phyloP scores from a whole-genome alignment of 1,140 invertebrate genomes.

The Telenomus remus region DNA sequence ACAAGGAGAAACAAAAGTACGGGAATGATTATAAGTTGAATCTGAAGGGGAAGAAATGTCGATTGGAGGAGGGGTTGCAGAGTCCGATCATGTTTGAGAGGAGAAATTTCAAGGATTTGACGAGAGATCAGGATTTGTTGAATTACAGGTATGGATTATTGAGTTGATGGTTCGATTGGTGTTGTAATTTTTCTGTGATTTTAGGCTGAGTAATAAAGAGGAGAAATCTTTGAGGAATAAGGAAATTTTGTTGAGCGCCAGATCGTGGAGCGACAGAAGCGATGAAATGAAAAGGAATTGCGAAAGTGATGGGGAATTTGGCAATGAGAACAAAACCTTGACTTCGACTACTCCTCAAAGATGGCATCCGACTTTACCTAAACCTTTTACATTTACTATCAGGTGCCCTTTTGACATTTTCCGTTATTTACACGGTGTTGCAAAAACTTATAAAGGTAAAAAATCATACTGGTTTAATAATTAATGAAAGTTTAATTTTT shows the following conservation, averaged over 20 bases:
- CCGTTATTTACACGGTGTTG: too few relatives aligned
- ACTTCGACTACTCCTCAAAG: constrained; percentile 65
- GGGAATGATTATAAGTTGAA: constrained; percentile 56
- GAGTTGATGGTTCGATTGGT: neutral
- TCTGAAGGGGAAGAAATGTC: constrained; percentile 69
- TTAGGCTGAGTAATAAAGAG: constrained; percentile 49
- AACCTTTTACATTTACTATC: constrained; percentile 81
- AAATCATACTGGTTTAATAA: neutral
- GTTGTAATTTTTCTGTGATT: too few relatives aligned
- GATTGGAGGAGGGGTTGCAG: constrained; percentile 61
- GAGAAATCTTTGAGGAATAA: constrained; percentile 64
- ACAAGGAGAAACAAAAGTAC: constrained; percentile 43
- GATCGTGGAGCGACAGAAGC: constrained; percentile 66
- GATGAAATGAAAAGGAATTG: constrained; percentile 64
- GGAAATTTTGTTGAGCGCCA: constrained; percentile 62
- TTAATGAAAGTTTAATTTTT: constrained; percentile 3
- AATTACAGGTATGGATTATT: constrained; percentile 60
- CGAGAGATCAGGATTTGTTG: constrained; percentile 68
- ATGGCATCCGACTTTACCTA: constrained; percentile 77
- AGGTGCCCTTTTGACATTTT: constrained; percentile 71
- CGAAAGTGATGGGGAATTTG: constrained; percentile 65
- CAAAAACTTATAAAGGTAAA: too few relatives aligned
- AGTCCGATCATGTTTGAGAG: constrained; percentile 65
- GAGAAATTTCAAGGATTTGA: constrained; percentile 63
- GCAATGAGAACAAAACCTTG: constrained; percentile 68